These are phyloP conservation scores for Cromileptes altivelis DNA, from an alignment of 2,113 vertebrate species.

Conservation along the genomic window DNA sequence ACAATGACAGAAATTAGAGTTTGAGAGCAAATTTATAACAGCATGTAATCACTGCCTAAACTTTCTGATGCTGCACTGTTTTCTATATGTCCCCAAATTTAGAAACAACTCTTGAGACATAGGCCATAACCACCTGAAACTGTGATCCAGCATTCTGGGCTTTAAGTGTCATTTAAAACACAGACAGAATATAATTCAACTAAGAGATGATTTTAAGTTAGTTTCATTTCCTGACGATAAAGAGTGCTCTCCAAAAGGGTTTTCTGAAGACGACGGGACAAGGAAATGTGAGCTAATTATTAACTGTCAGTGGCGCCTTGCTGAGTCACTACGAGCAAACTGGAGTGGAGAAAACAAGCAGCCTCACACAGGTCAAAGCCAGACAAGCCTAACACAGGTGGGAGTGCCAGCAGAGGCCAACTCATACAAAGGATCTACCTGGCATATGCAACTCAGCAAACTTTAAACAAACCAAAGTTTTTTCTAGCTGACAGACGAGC, in stretches of 20 bases:
- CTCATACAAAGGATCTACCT: constrained; percentile 11
- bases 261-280: constrained; percentile 24
- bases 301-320: constrained; percentile 52
- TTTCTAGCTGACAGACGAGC: background rate
- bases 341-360: constrained; percentile 7
- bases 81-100: background rate
- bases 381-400: constrained; percentile 34
- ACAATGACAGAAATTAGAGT: background rate
- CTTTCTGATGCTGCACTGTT: background rate
- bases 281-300: constrained; percentile 66
- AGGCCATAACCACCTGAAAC: background rate
- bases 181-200: background rate
- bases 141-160: background rate
- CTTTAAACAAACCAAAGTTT: background rate
- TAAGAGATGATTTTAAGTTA: background rate
- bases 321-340: constrained; percentile 60
- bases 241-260: background rate
- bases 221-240: background rate
- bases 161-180: background rate
- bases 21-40: background rate
- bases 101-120: background rate
- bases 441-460: background rate
- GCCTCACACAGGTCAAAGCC: constrained; percentile 15
- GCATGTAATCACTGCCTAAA: background rate
- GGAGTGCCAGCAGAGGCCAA: constrained; percentile 50